These are phyloP conservation scores for Nyctereutes procyonoides DNA, from an alignment of 2,113 vertebrate genomes.

Conservation along the genomic window DNA sequence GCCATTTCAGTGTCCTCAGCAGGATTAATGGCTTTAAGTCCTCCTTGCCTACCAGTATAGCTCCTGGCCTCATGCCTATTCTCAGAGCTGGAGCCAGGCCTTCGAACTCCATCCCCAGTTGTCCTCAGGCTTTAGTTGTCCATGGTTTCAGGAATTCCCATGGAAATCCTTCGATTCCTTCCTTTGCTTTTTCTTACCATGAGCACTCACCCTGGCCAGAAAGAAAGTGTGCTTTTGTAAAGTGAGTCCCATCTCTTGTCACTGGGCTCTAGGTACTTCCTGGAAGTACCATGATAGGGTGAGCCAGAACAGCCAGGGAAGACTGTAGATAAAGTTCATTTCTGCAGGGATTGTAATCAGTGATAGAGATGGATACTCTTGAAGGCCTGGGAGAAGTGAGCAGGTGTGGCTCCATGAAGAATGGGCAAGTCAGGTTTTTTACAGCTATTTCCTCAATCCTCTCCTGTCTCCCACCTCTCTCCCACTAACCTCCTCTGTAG, in stretches of 20 bases:
- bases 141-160: neutral
- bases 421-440: neutral
- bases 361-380: neutral
- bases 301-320: neutral
- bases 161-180: neutral
- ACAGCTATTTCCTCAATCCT: neutral
- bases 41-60: neutral
- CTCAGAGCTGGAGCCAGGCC: neutral
- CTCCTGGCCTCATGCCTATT: neutral
- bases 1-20: neutral
- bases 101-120: neutral
- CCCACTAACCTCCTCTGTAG: neutral
- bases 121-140: neutral
- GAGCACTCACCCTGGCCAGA: neutral
- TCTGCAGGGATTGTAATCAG: neutral
- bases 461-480: neutral
- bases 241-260: neutral
- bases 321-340: neutral
- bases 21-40: neutral
- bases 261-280: neutral
- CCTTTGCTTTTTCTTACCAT: neutral
- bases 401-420: neutral
- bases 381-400: neutral
- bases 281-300: neutral
- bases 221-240: constrained; percentile 18